Percentiles rank a stretch among this genome's conserved stretches.
Evolutionary conservation across 2,888 invertebrate species (phyloP).

Genomic region (Pterostichus madidus): DNA sequence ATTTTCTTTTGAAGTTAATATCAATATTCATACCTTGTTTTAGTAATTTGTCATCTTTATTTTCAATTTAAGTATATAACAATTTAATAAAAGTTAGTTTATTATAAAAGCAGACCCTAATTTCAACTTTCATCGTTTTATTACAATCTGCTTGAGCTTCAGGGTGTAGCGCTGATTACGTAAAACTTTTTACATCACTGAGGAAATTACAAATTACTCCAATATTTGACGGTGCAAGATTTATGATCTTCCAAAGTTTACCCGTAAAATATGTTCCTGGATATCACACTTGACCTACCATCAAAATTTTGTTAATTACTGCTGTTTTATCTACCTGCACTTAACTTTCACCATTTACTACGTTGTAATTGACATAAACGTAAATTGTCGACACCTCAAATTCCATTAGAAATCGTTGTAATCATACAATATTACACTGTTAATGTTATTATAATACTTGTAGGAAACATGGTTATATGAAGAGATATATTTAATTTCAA

Average conservation of each 20-base stretch:
- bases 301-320: conserved; percentile 7
- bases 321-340: not conserved
- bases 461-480: conserved; percentile 11
- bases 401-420: conserved; percentile 10
- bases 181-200: conserved; percentile 31
- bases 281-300: not conserved
- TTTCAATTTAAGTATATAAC: no score
- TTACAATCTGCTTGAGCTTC: not conserved
- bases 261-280: not conserved
- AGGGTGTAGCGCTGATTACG: not conserved
- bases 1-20: no score
- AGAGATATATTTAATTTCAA: conserved; percentile 30
- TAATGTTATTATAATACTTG: conserved; percentile 26
- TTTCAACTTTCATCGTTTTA: not conserved
- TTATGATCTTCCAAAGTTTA: conserved; percentile 8
- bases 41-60: no score
- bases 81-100: not conserved
- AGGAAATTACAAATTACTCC: conserved; percentile 25
- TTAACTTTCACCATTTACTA: conserved; percentile 1
- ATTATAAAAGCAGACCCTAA: not conserved
- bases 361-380: not conserved
- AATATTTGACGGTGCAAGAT: conserved; percentile 3
- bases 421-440: conserved; percentile 5
- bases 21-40: no score
- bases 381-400: not conserved